Evolutionary conservation across 2,113 vertebrate genomes (phyloP).

Genomic region (Sterrhoptilus dennistouni): DNA sequence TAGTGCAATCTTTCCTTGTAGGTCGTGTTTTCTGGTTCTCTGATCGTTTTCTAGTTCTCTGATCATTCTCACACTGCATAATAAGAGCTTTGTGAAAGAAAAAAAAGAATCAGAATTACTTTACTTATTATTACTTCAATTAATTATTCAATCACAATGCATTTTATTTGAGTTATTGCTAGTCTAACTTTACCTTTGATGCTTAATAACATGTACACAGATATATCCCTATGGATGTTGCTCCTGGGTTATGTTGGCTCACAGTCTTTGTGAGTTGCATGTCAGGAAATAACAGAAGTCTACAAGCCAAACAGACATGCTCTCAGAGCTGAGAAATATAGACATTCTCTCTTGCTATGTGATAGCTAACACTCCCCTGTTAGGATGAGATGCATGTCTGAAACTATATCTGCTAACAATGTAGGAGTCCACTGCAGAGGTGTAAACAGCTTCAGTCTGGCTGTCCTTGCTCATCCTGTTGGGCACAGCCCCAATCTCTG

Average conservation of each 20-base stretch:
- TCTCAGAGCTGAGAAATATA: not conserved
- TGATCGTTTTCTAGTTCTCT: conserved; percentile 46
- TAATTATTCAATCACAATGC: conserved; percentile 33
- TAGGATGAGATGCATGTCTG: not conserved
- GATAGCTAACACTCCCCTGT: not conserved
- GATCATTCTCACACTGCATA: conserved; percentile 34
- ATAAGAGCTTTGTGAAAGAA: conserved; percentile 1
- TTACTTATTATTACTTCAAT: conserved; percentile 30
- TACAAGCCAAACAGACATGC: not conserved
- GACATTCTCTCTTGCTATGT: not conserved
- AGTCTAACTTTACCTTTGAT: conserved; percentile 20
- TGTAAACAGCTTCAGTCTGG: not conserved
- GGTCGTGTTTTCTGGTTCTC: conserved; percentile 26
- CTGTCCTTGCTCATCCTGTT: not conserved
- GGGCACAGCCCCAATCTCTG: fast-evolving
- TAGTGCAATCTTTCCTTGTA: conserved; percentile 16
- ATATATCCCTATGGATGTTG: not conserved
- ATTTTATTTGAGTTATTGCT: conserved; percentile 26
- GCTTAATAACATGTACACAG: not conserved
- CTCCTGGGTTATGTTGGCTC: not conserved
- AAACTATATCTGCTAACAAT: not conserved
- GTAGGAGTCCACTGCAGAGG: not conserved
- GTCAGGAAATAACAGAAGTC: not conserved
- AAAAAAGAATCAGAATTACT: not conserved
- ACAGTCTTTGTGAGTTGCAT: not conserved